Conservation (phyloP, 2,797 vertebrate species). For the Anomalospiza imberbis region DNA sequence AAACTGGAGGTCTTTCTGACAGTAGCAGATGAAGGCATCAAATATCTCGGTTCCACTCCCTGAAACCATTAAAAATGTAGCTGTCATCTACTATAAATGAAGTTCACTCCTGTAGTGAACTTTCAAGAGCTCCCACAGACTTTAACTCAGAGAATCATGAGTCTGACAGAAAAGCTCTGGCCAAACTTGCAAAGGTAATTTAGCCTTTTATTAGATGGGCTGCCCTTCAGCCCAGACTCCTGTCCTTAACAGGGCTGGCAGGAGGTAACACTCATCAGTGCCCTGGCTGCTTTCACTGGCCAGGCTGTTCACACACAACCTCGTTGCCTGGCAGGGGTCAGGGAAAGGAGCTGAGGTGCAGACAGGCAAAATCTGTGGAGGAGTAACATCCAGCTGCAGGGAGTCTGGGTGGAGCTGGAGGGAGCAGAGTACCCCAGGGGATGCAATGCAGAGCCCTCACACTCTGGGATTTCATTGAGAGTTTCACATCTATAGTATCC, state of each 20-base stretch:
- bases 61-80: slow-evolving; percentile 16
- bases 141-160: neutral
- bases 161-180: neutral
- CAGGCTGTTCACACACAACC: neutral
- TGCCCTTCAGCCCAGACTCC: neutral
- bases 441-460: neutral
- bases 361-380: neutral
- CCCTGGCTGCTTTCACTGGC: neutral
- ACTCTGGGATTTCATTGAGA: neutral
- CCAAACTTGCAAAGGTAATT: neutral
- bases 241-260: neutral
- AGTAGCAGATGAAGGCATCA: slow-evolving; percentile 98
- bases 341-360: neutral
- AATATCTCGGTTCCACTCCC: slow-evolving; percentile 85
- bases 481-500: neutral
- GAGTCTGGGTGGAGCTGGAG: neutral
- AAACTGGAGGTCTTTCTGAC: slow-evolving; percentile 87
- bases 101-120: neutral
- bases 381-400: neutral
- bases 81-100: neutral
- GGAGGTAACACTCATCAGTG: neutral
- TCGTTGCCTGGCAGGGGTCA: neutral
- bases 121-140: neutral
- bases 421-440: neutral
- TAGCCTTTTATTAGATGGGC: neutral